These are phyloP conservation scores for Xestia c-nigrum DNA, from an alignment of 2,888 invertebrate species.

Conservation along the genomic window DNA sequence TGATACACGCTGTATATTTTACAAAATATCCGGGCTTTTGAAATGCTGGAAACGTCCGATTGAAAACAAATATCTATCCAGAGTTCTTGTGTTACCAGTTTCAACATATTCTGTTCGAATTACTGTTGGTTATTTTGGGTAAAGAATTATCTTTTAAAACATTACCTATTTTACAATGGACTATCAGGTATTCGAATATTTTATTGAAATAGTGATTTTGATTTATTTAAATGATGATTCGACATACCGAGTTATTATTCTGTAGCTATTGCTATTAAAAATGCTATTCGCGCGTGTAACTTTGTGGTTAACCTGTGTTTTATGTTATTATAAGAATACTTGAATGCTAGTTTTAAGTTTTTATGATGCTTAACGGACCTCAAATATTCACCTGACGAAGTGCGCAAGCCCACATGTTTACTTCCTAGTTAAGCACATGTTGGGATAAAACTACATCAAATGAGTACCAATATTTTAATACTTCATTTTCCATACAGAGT, in stretches of 20 bases:
- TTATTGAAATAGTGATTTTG: not conserved
- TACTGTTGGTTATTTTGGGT: not conserved
- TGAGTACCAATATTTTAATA: not conserved
- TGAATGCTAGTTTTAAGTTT: not conserved
- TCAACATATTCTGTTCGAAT: constrained; percentile 1
- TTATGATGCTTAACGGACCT: not conserved
- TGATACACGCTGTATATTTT: constrained; percentile 5
- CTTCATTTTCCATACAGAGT: not conserved
- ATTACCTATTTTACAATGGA: not conserved
- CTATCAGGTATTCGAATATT: not conserved
- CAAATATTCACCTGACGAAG: not conserved
- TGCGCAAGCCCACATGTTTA: not conserved
- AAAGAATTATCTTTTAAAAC: not conserved
- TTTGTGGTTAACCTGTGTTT: not conserved
- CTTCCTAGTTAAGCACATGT: not conserved
- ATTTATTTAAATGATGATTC: not conserved
- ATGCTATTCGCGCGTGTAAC: not conserved
- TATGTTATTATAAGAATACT: not conserved
- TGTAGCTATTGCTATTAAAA: not conserved
- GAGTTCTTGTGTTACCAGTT: not conserved
- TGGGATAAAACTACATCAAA: not conserved
- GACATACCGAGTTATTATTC: not conserved
- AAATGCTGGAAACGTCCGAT: constrained; percentile 6
- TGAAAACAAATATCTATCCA: not conserved
- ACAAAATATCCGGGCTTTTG: constrained; percentile 30